Evolutionary conservation across 2,888 invertebrate species (phyloP), one percentile per base, ranked within the genome.

Genomic region (Diabrotica balteata): DNA sequence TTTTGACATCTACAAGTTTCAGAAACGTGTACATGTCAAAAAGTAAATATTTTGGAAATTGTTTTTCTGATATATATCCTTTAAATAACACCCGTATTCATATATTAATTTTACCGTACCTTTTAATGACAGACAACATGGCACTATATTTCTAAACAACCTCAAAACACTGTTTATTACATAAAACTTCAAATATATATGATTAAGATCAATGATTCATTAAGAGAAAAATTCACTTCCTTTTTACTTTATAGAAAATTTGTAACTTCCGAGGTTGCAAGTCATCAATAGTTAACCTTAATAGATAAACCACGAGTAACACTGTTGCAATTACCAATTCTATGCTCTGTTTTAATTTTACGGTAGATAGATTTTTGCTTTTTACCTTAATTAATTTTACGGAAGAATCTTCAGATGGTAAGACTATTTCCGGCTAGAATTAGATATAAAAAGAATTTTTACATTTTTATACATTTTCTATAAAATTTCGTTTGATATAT

Each of bases 251-350:
- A 62, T 60, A 52, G 0, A 47, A 11, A n/a, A 50, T 46, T 54
- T 44, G 17, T 7, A 22, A 64, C 52, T 64, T 64, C 58, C 64
- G 64, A 64, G 64, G 64, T 59, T 59, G 58, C 45, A 64, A 63
- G 58, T 64, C 64, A 64, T 64, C 63, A 43, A 58, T 52, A 44
- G 52, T n/a, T 58, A 51, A 63, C 50, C 49, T 45, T 22, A 51
- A 60, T 32, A 32, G 32, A 32, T 32, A 32, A 32, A 53, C 45
- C 9, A 52, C 7, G 52, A 46, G 8, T 47, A 55, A 54, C 32
- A 43, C 7, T 42, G 64, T 58, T 64, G 52, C 64, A 64, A 58
- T 58, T 64, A 46, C 45, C 7, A 49, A 32, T 32, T 32, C 32
- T 32, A 32, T 32, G 32, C 32, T 32, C 32, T 32, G 32, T 32